Evolutionary conservation across 1,140 invertebrate genomes (phyloP), one percentile per base, ranked within the genome.

Genomic region (Rhynchophorus ferrugineus): DNA sequence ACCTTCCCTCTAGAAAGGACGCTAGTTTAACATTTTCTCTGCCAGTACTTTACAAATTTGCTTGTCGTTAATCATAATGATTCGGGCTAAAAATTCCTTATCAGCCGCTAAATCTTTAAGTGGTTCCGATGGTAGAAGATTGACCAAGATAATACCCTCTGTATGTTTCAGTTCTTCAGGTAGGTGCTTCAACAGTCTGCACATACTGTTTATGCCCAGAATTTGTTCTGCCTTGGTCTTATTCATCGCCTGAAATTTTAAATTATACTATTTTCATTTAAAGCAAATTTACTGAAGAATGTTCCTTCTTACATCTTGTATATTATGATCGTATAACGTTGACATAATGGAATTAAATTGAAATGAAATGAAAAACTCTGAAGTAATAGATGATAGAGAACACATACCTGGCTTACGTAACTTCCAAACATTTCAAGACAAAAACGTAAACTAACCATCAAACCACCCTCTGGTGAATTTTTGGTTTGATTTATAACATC

Each of bases 1-100:
- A n/a, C n/a, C n/a, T n/a, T n/a, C n/a, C n/a, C n/a, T n/a, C n/a
- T n/a, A n/a, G n/a, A n/a, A n/a, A n/a, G n/a, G n/a, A n/a, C n/a
- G n/a, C n/a, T n/a, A n/a, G n/a, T n/a, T n/a, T 7, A 47, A 41
- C 11, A 69, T 63, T 58, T 60, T 64, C 45, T 66, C 55, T 11
- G 62, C 61, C 11, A 69, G 47, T 8, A 58, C 58, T 59, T 63
- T 59, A 29, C 61, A 58, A 8, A 69, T 37, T 9, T 55, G 37
- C 8, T 45, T 37, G 54, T 67, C 60, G 9, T 63, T 58, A 11
- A 69, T 62, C 6, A 49, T 20, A 6, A 54, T 22, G 16, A 69
- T 43, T 7, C 45, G 44, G 2, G 36, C 49, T 18, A 64, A 21
- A 54, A 69, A 67, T 21, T 62, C 42, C 44, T 61, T 59, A 57